Base-by-base conservation (phyloP, 53 echinoderm and acorn worm genomes). In the Apostichopus leukothele region DNA sequence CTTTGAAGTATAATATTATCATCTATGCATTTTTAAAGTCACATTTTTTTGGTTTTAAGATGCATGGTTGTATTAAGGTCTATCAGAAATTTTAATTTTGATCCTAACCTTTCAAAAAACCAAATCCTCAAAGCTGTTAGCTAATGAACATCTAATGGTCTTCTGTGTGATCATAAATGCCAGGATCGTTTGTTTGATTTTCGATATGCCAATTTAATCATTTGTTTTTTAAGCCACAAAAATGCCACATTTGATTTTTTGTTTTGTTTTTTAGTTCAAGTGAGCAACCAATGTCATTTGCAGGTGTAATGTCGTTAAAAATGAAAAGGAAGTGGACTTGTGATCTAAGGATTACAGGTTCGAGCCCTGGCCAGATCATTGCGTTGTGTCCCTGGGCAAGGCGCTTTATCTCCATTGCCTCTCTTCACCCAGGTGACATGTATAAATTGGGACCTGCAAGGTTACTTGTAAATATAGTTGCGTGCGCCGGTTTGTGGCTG, bases 41-140 rank as follows among this genome's bases (percentile, higher is more conserved):
- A 39, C 27, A 27, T 27, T 3, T 39, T 39, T 39, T 39, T n/a
- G n/a, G n/a, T n/a, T 39, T 39, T 3, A 39, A 39, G 39, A 39
- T 39, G 39, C 39, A 39, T 39, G 57, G 57, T 57, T 1, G 57
- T 57, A 9, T 57, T 10, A 57, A 57, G 1, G 71, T 71, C 18
- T 71, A 21, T 71, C 71, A 71, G 18, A 71, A n/a, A 18, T 71
- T 71, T 71, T 16, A 71, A 71, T 18, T 18, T 63, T 9, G 11
- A 63, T 11, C 8, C 16, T 63, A 13, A 13, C 16, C 71, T 71
- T 71, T 18, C 18, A 18, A 71, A 71, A 0, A 63, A 63, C 3
- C n/a, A 71, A 71, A 71, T 71, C 20, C 71, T 71, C 71, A 71
- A 71, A 71, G n/a, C 71, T 71, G 71, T 68, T 68, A 21, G 71